A percentile compares a stretch with the other conserved stretches of the same genome.
Conservation (phyloP, 2,113 vertebrate genomes). For the Grammomys surdaster region DNA sequence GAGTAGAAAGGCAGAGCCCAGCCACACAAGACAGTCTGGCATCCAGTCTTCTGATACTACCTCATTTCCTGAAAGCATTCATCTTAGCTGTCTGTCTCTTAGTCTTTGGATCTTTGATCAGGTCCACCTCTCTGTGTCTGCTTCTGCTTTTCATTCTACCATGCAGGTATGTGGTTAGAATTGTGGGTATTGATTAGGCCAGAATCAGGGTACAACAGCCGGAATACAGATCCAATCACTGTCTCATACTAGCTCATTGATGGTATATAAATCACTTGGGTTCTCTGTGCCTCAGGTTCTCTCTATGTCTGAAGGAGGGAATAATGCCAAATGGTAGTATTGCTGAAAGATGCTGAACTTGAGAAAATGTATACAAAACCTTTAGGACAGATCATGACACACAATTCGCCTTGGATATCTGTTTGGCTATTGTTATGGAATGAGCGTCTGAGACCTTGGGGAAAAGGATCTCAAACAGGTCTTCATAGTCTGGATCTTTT, state of each 20-base stretch:
- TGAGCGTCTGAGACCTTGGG: neutral
- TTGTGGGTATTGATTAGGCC: too few species aligned
- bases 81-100: neutral
- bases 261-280: neutral
- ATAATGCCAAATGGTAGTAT: neutral
- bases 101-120: neutral
- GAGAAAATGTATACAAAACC: neutral
- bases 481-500: conserved; percentile 47
- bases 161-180: neutral
- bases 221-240: neutral
- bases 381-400: neutral
- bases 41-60: too few species aligned
- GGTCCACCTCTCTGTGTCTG: neutral
- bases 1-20: neutral
- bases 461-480: conserved; percentile 38
- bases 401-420: neutral
- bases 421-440: conserved; percentile 57
- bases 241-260: neutral
- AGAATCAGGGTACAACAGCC: neutral
- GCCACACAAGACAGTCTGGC: neutral
- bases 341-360: neutral
- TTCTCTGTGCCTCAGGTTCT: neutral
- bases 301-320: neutral
- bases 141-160: neutral
- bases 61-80: neutral